Base-by-base conservation (phyloP, 1,140 invertebrate species). In the Adoxophyes honmai region DNA sequence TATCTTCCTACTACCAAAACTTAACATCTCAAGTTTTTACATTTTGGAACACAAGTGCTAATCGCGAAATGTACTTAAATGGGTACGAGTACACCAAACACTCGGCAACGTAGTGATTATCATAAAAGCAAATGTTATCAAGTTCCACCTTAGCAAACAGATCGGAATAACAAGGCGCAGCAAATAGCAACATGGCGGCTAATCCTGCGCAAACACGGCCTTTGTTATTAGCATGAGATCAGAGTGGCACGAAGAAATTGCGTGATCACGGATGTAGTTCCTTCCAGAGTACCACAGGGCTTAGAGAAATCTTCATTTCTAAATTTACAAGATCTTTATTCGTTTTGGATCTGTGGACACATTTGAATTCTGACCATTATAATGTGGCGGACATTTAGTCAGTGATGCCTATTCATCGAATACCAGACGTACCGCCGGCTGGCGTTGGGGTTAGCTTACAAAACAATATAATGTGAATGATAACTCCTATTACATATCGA, bases 201-300 rank as follows among this genome's bases (percentile, higher is more conserved):
- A 48, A 48, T 14, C 42, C 42, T 48, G 28, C 42, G 21, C 42
- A 48, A 28, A 48, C 21, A 48, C 42, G 28, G 28, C 42, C 42
- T 48, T 48, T 48, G 42, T 48, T 48, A 28, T 6, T 28, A 28
- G 21, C 21, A 28, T 18, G 18, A 9, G n/a, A n/a, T 36, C 34
- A 28, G 4, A 8, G 4, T 28, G 21, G 11, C 42, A 48, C 21
- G 15, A 0, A 16, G n/a, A 0, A 18, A 16, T 48, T 33, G 16
- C 42, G 42, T 48, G 42, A 48, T 48, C n/a, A 48, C 18, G 18
- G 21, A 21, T 28, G n/a, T 28, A 28, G 21, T 2, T n/a, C 21
- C 6, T 28, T 28, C 21, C 6, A 28, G 6, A 28, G 21, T 3
- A 3, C 2, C 21, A 28, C 21, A 28, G n/a, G n/a, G n/a, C n/a